phyloP scores from a whole-genome alignment of 2,888 invertebrate genomes.

The Hemithea aestivaria region DNA sequence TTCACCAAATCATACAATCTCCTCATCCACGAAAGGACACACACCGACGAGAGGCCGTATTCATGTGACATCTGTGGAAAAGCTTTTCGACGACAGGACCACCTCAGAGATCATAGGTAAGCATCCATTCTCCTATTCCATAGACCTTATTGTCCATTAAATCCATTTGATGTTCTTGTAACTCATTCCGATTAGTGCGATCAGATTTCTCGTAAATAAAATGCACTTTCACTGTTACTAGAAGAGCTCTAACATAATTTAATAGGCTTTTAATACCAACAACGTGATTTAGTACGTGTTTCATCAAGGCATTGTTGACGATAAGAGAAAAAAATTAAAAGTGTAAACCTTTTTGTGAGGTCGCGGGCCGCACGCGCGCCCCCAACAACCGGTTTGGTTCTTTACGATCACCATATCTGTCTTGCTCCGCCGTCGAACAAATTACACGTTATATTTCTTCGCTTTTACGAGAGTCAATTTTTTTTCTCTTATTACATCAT shows the following conservation, averaged over 20 bases:
- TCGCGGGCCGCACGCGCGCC: conserved; percentile 75
- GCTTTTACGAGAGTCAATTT: conserved; percentile 70
- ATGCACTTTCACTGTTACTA: conserved; percentile 36
- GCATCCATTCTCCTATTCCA: conserved; percentile 29
- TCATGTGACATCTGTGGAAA: conserved; percentile 98
- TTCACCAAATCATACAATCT: conserved; percentile 99
- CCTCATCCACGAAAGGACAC: conserved; percentile 97
- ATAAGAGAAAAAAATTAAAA: conserved; percentile 67
- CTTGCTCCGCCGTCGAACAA: conserved; percentile 73
- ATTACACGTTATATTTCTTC: conserved; percentile 77
- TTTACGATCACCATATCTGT: conserved; percentile 77
- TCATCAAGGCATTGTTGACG: conserved; percentile 64
- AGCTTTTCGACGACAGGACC: conserved; percentile 96
- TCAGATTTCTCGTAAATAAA: conserved; percentile 28
- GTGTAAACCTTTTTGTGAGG: conserved; percentile 77
- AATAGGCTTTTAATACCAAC: conserved; percentile 59
- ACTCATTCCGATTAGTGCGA: conserved; percentile 25
- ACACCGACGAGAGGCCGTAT: conserved; percentile 97
- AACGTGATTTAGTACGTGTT: conserved; percentile 66
- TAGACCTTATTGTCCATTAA: conserved; percentile 27
- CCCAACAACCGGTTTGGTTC: conserved; percentile 68
- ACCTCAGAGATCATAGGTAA: conserved; percentile 93
- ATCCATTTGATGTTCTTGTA: conserved; percentile 28
- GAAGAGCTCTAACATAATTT: conserved; percentile 52
- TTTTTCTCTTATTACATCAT: conserved; percentile 55